A percentile compares a stretch with the other conserved stretches of the same genome.
Evolutionary conservation across 1,140 invertebrate genomes (phyloP).

Genomic region (Drosophila ogumai): DNA sequence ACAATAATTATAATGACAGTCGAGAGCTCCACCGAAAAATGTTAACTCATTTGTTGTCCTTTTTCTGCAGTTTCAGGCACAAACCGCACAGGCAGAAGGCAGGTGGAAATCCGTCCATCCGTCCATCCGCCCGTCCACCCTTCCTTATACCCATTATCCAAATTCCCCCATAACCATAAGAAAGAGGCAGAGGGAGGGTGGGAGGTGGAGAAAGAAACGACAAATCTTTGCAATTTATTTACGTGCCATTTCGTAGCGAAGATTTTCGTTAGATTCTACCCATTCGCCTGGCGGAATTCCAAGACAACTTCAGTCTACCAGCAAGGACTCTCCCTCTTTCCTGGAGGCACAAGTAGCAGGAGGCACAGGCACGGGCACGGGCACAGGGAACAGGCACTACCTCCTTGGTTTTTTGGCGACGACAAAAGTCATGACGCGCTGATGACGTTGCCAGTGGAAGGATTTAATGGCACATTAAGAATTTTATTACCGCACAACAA

Average conservation of each 20-base stretch:
- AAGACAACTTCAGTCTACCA: constrained; percentile 55
- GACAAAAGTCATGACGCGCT: constrained; percentile 81
- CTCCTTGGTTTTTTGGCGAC: constrained; percentile 53
- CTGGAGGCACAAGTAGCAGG: not conserved
- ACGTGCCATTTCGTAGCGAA: constrained; percentile 81
- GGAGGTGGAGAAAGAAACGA: constrained; percentile 44
- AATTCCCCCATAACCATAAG: constrained; percentile 13
- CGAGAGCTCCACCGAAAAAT: constrained; percentile 60
- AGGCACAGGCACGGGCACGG: too few relatives aligned
- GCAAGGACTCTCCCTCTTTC: not conserved
- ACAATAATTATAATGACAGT: constrained; percentile 79
- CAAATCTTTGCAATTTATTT: constrained; percentile 84
- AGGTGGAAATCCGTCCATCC: constrained; percentile 35
- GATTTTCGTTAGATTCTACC: constrained; percentile 77
- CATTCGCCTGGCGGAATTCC: constrained; percentile 80
- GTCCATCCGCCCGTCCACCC: not conserved
- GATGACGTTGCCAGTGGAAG: constrained; percentile 81
- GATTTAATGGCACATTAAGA: constrained; percentile 83
- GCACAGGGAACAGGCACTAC: constrained; percentile 6
- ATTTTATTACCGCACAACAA: constrained; percentile 79
- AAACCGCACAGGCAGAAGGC: constrained; percentile 60
- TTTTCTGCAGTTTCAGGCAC: constrained; percentile 43
- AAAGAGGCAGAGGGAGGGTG: constrained; percentile 10
- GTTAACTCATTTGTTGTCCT: constrained; percentile 81
- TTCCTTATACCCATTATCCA: not conserved